These are phyloP conservation scores for Acanthochromis polyacanthus DNA, from an alignment of 2,113 vertebrate species.

Conservation along the genomic window DNA sequence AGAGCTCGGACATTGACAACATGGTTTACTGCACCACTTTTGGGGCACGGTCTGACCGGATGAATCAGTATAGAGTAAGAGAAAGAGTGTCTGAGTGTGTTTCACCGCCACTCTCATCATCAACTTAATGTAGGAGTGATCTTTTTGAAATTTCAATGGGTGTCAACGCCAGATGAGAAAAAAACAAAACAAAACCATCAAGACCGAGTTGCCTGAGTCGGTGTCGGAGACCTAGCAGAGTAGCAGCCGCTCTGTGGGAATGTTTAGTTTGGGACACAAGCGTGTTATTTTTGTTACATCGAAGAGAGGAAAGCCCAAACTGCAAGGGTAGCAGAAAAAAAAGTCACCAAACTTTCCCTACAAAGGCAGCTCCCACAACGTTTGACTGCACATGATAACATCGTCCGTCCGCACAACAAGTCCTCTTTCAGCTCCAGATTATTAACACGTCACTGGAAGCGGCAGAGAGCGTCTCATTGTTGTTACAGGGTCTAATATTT, in stretches of 20 bases:
- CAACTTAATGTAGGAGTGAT: conserved; percentile 8
- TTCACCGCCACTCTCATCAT: conserved; percentile 40
- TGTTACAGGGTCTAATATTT: conserved; percentile 75
- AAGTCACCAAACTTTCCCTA: conserved; percentile 69
- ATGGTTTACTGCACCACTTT: conserved; percentile 81
- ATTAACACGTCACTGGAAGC: conserved; percentile 73
- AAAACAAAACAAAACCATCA: conserved; percentile 70
- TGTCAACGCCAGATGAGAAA: conserved; percentile 30
- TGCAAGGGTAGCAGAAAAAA: conserved; percentile 80
- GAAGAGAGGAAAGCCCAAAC: conserved; percentile 70
- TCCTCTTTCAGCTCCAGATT: conserved; percentile 74
- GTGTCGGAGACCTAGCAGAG: conserved; percentile 87
- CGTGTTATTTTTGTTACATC: conserved; percentile 94
- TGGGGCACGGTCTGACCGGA: conserved; percentile 73
- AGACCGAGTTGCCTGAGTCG: conserved; percentile 86
- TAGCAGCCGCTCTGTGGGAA: conserved; percentile 93
- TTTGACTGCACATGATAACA: conserved; percentile 75
- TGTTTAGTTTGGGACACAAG: conserved; percentile 97
- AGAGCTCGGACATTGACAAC: conserved; percentile 84
- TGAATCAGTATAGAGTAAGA: conserved; percentile 58
- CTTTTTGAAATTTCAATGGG: conserved; percentile 9
- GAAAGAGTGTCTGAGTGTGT: conserved; percentile 49
- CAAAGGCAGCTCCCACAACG: conserved; percentile 65
- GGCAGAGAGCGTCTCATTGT: conserved; percentile 48
- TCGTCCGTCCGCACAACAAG: conserved; percentile 61